Base-by-base conservation (phyloP, 2,888 invertebrate genomes). In the Troides aeacus region DNA sequence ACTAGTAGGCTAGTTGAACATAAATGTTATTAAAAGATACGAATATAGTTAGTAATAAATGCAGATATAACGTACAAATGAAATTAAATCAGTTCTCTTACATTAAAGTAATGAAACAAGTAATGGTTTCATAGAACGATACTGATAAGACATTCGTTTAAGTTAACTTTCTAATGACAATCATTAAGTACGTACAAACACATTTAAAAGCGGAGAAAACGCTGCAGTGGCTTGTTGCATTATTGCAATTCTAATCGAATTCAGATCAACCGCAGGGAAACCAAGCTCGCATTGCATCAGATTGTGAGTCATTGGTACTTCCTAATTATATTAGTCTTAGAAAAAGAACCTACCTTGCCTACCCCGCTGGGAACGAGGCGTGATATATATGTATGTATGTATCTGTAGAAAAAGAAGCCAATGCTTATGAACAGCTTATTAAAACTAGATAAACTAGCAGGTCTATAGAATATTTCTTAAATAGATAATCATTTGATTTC, bases 291-390 rank as follows among this genome's bases (percentile, higher is more conserved):
- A 75, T 85, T 83, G 80, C 79, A 76, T 81, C 82, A 84, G 79
- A 80, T 79, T 79, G 79, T 81, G 79, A 84, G 83, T 88, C 87
- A 89, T 90, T 90, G 87, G 84, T 82, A 86, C 84, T 87, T 82
- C 83, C 84, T 86, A 87, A 88, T 88, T 87, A 87, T 87, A 90
- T 89, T 88, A 88, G 90, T 90, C 89, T 85, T 75, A 75, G 84
- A 89, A 89, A 84, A 87, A 85, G 80, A n/a, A n/a, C n/a, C n/a
- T n/a, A n/a, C n/a, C n/a, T n/a, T n/a, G n/a, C n/a, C n/a, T n/a
- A n/a, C n/a, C n/a, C n/a, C n/a, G n/a, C n/a, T n/a, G n/a, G n/a
- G n/a, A n/a, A n/a, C n/a, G n/a, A n/a, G n/a, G n/a, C n/a, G n/a
- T n/a, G n/a, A n/a, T n/a, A n/a, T n/a, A n/a, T n/a, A n/a, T n/a